Conservation (phyloP, 37 sponge, comb jelly and placozoan species). For the Agelas oroides region DNA sequence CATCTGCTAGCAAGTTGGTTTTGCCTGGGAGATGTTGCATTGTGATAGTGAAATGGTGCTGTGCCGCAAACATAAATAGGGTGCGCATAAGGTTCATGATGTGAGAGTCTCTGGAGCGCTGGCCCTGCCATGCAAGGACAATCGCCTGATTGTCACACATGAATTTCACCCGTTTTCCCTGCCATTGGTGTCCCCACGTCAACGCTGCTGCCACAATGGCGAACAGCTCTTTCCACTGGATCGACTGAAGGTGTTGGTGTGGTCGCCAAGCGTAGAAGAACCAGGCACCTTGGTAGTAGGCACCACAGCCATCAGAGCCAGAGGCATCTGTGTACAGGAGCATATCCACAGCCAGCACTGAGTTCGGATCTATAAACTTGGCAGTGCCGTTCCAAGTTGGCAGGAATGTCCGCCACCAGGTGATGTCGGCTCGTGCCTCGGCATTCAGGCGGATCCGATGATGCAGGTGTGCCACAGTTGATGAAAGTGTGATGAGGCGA, state of each 20-base stretch:
- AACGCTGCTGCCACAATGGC: conserved; percentile 37
- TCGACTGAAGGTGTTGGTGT: too few relatives aligned
- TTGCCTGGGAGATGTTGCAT: too few relatives aligned
- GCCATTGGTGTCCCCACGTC: conserved; percentile 38
- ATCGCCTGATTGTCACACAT: conserved; percentile 53
- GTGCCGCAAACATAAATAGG: conserved; percentile 33
- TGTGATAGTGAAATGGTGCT: too few relatives aligned
- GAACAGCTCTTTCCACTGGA: conserved; percentile 27
- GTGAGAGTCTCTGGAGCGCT: conserved; percentile 25
- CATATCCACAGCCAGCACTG: too few relatives aligned
- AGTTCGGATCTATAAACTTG: too few relatives aligned
- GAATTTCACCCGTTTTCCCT: conserved; percentile 9
- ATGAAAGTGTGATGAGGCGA: too few relatives aligned
- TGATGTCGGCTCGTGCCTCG: conserved; percentile 28
- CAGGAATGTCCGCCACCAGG: too few relatives aligned
- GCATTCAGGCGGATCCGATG: conserved; percentile 19
- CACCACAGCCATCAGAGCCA: too few relatives aligned
- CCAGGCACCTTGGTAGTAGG: neutral
- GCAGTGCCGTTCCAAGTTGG: too few relatives aligned
- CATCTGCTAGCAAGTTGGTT: too few relatives aligned
- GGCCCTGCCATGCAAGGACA: conserved; percentile 24
- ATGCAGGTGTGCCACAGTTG: conserved; percentile 18
- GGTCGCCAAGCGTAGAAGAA: neutral
- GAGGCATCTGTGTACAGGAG: too few relatives aligned
- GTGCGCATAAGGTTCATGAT: conserved; percentile 19